Evolutionary conservation across 2,797 vertebrate species (phyloP), one percentile per base, ranked within the genome.

Genomic region (Myotis planiceps): DNA sequence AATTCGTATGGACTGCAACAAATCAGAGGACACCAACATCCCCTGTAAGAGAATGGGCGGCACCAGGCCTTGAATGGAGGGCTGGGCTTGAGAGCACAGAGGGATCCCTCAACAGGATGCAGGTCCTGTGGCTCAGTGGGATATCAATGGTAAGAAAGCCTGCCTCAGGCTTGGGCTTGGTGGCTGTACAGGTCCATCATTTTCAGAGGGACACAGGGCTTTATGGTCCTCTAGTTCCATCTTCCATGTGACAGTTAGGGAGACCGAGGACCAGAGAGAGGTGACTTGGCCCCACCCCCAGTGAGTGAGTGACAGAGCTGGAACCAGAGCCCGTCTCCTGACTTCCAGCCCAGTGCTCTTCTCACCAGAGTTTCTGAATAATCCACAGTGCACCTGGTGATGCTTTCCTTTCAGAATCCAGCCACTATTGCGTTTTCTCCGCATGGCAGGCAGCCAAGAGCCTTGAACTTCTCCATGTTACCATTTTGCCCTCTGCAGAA

Each of bases 401-500:
- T 66, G 88, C 84, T 94, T 96, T 96, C n/a, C 93, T 94, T 95
- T 96, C 90, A 23, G 85, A 93, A 86, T 96, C 32, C 75, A 95
- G 90, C 79, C 93, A 60, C 79, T 78, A 72, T 81, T 96, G 65
- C 15, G 39, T 83, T 97, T 96, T 97, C 92, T 85, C 75, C 66
- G 12, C 39, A 8, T 95, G 97, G 95, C 96, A 94, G 72, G 95
- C 93, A 94, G 96, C 97, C 97, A 98, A 95, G 32, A 88, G 51
- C 92, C 92, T 81, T 96, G 96, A 96, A 95, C 94, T 90, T 95
- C 93, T 92, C 88, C 90, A 63, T 95, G 96, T 97, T 97, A 81
- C 96, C 93, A 87, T 93, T 95, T 88, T 97, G 93, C 96, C 97
- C 95, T 97, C 80, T 95, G 82, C 88, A 95, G 95, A 96, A 96